Conservation (phyloP, 1,140 invertebrate genomes). For the Pseudachorutes palmiensis region DNA sequence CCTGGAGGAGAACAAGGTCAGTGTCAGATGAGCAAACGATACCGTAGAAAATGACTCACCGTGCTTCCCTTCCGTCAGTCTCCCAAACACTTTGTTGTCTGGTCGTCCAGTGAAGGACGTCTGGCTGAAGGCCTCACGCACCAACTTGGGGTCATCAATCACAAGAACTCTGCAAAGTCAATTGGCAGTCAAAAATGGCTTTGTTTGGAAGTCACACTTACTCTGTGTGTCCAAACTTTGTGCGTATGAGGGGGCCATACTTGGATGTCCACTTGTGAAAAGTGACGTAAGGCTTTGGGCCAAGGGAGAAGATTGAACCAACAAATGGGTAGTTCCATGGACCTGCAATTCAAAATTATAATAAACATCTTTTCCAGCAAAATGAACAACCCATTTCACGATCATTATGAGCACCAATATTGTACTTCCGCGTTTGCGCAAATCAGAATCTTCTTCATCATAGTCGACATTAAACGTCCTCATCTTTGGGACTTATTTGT, state of each 20-base stretch:
- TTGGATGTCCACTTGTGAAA: neutral
- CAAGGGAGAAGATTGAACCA: neutral
- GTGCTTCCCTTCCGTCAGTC: neutral
- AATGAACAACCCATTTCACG: too few species aligned
- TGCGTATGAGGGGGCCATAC: neutral
- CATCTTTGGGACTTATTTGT: too few species aligned
- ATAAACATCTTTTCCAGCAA: too few species aligned
- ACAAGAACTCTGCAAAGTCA: constrained; percentile 19
- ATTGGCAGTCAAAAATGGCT: neutral
- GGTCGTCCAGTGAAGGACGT: constrained; percentile 16
- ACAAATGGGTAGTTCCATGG: neutral
- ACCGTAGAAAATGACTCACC: neutral
- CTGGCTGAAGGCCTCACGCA: constrained; percentile 26
- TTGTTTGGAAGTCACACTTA: neutral
- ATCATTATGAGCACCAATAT: too few species aligned
- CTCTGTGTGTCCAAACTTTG: neutral
- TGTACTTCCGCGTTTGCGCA: too few species aligned
- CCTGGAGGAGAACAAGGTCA: constrained; percentile 6
- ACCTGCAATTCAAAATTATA: too few species aligned
- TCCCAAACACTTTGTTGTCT: neutral
- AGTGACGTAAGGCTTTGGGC: neutral
- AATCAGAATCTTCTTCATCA: too few species aligned
- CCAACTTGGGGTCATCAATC: constrained; percentile 15
- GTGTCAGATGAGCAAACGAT: neutral
- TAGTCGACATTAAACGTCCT: too few species aligned